Conservation (phyloP, 2,797 vertebrate species). For the Hydrolagus colliei region DNA sequence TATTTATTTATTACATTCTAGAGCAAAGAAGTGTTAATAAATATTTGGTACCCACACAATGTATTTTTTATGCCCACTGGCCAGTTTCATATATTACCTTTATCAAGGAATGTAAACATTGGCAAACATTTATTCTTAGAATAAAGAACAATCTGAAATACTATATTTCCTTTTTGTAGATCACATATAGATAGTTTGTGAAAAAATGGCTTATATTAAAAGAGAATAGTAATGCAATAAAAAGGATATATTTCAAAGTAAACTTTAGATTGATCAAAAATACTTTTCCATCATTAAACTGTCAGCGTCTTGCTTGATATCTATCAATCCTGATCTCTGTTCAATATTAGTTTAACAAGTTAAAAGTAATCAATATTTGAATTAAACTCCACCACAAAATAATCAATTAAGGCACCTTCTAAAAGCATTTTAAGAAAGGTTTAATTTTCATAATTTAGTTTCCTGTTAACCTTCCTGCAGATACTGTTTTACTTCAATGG, state of each 20-base stretch:
- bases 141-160: neutral
- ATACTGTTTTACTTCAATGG: conserved; percentile 53
- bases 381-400: conserved; percentile 45
- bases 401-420: conserved; percentile 64
- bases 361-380: conserved; percentile 55
- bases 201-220: neutral
- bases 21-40: neutral
- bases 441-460: conserved; percentile 76
- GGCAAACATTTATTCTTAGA: too few relatives aligned
- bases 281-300: conserved; percentile 25
- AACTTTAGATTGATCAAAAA: conserved; percentile 11
- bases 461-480: conserved; percentile 40
- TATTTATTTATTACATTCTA: too few relatives aligned
- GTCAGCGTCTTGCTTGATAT: conserved; percentile 22
- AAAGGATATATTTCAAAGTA: neutral
- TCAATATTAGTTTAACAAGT: conserved; percentile 34
- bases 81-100: too few relatives aligned
- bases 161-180: neutral
- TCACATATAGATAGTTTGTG: neutral
- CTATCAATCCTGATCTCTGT: conserved; percentile 25
- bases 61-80: neutral
- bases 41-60: neutral
- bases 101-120: neutral
- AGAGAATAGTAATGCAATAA: conserved; percentile 6
- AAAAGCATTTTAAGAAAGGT: conserved; percentile 45